Conservation (phyloP, 2,888 invertebrate genomes). For the Tenthredo livida region DNA sequence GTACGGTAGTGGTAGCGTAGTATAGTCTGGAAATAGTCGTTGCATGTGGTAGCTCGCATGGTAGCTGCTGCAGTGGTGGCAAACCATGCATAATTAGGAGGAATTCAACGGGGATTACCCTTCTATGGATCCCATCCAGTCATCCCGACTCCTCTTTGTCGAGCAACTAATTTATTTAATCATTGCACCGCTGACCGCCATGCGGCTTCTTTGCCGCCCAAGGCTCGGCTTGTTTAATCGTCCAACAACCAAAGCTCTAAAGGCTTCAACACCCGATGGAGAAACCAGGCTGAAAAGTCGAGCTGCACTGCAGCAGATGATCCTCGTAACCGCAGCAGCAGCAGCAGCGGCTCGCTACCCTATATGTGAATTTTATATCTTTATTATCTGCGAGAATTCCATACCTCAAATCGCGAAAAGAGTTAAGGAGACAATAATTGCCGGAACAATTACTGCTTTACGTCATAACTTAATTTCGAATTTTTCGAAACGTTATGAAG, state of each 20-base stretch:
- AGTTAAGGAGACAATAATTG: background rate
- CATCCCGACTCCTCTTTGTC: conserved; percentile 74
- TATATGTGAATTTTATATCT: background rate
- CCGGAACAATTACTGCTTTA: background rate
- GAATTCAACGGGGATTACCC: conserved; percentile 77
- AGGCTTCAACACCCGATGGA: conserved; percentile 27
- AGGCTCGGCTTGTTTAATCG: conserved; percentile 50
- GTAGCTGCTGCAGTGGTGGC: conserved; percentile 65
- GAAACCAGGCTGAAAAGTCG: conserved; percentile 27
- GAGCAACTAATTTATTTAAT: conserved; percentile 77
- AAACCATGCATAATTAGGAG: conserved; percentile 77
- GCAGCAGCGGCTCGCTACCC: background rate
- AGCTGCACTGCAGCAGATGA: background rate
- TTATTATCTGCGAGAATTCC: background rate
- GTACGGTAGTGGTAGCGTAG: background rate
- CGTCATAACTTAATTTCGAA: background rate
- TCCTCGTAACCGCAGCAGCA: background rate
- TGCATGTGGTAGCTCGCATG: background rate
- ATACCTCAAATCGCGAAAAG: background rate
- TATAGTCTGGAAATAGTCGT: conserved; percentile 1
- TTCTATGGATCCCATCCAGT: conserved; percentile 74
- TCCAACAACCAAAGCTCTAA: conserved; percentile 43
- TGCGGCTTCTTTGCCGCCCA: conserved; percentile 68
- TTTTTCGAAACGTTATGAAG: too few relatives aligned
- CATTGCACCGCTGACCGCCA: conserved; percentile 70